These are phyloP conservation scores for Hirtodrosophila trivittata DNA, from an alignment of 2,888 invertebrate genomes.

Conservation along the genomic window DNA sequence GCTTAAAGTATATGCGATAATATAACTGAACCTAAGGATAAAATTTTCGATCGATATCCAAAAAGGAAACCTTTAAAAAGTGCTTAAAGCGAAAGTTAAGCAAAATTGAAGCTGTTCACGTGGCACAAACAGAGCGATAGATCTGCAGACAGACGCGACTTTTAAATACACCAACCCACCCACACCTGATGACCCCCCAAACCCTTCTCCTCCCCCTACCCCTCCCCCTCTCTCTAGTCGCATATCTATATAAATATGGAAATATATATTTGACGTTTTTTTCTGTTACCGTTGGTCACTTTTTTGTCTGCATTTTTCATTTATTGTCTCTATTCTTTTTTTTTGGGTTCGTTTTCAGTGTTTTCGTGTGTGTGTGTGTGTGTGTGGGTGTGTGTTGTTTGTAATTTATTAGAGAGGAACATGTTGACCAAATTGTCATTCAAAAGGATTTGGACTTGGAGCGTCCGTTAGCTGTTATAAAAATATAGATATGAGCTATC, in stretches of 20 bases:
- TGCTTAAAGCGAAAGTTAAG: too few species aligned
- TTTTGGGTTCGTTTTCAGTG: slow-evolving; percentile 2
- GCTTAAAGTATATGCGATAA: too few species aligned
- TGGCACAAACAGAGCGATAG: slow-evolving; percentile 29
- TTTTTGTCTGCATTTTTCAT: slow-evolving; percentile 69
- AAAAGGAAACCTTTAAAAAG: too few species aligned
- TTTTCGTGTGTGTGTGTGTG: slow-evolving; percentile 1
- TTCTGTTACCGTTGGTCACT: slow-evolving; percentile 48
- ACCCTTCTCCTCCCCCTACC: background rate
- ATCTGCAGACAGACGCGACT: slow-evolving; percentile 49
- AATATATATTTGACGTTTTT: slow-evolving; percentile 33
- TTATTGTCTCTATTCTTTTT: slow-evolving; percentile 22
- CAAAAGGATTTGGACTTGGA: slow-evolving; percentile 69
- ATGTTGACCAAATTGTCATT: slow-evolving; percentile 80
- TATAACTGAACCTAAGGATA: too few species aligned
- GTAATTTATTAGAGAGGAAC: slow-evolving; percentile 77
- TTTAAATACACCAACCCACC: slow-evolving; percentile 34
- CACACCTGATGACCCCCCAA: background rate
- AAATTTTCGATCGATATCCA: too few species aligned
- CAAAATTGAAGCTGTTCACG: slow-evolving; percentile 39
- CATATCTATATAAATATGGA: slow-evolving; percentile 28
- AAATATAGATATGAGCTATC: slow-evolving; percentile 61
- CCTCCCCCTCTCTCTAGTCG: background rate
- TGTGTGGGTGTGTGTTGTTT: slow-evolving; percentile 48
- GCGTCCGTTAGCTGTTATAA: slow-evolving; percentile 48